phyloP scores from a whole-genome alignment of 2,797 vertebrate species.

The Acipenser transmontanus region DNA sequence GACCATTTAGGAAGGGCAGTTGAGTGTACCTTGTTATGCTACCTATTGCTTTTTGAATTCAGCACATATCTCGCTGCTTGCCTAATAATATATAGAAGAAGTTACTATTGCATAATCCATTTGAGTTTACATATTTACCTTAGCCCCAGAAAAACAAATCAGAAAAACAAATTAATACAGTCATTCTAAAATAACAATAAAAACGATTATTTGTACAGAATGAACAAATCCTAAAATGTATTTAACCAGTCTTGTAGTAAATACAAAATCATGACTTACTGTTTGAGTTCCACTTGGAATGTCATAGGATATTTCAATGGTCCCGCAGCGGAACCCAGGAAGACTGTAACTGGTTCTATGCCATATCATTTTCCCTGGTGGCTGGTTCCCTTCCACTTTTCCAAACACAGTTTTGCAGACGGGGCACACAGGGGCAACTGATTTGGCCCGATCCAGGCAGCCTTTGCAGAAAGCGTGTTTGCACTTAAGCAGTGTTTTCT shows the following conservation, averaged over 20 bases:
- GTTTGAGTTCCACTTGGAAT: slow-evolving; percentile 39
- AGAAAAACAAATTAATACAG: not conserved
- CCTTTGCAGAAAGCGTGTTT: slow-evolving; percentile 50
- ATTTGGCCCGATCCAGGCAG: slow-evolving; percentile 14
- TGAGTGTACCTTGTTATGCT: no score
- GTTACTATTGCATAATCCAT: not conserved
- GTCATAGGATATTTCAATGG: slow-evolving; percentile 30
- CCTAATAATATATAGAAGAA: not conserved
- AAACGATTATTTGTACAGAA: no score
- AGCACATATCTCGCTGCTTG: no score
- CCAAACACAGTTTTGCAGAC: slow-evolving; percentile 55
- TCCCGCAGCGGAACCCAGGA: slow-evolving; percentile 24
- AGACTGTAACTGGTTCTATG: accelerated
- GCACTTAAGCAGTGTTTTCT: slow-evolving; percentile 40
- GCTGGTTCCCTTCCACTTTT: slow-evolving; percentile 47
- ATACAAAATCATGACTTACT: slow-evolving; percentile 32
- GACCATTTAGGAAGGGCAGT: not conserved
- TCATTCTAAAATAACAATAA: not conserved
- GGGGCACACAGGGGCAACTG: slow-evolving; percentile 38
- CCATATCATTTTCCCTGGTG: slow-evolving; percentile 21
- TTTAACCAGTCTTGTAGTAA: not conserved
- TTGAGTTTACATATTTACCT: not conserved
- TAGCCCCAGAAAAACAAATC: not conserved
- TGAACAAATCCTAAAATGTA: no score
- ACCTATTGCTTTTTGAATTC: no score